phyloP scores from a whole-genome alignment of 1,140 invertebrate genomes.

The Bactericera cockerelli region DNA sequence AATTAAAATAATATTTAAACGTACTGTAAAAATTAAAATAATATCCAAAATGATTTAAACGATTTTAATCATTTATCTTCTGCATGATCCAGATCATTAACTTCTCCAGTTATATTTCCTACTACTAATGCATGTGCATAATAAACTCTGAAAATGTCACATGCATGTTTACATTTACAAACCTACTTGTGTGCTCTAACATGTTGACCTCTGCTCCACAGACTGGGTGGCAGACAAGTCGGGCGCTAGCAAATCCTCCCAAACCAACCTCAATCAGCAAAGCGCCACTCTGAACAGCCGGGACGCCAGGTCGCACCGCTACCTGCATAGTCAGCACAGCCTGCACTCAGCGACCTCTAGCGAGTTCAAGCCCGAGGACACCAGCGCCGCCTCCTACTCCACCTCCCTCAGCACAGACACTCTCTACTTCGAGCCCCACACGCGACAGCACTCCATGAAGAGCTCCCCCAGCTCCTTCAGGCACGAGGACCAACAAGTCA shows the following conservation, averaged over 20 bases:
- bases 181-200: too few relatives aligned
- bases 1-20: too few relatives aligned
- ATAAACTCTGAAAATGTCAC: too few relatives aligned
- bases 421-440: constrained; percentile 45
- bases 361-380: constrained; percentile 41
- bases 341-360: constrained; percentile 63
- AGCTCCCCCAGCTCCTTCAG: constrained; percentile 18
- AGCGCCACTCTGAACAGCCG: neutral
- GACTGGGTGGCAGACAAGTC: neutral
- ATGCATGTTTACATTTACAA: too few relatives aligned
- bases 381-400: constrained; percentile 58
- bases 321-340: constrained; percentile 50
- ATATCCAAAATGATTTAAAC: too few relatives aligned
- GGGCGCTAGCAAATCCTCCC: neutral
- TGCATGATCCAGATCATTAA: too few relatives aligned
- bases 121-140: too few relatives aligned
- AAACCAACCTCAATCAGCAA: neutral
- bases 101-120: too few relatives aligned
- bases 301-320: neutral
- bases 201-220: too few relatives aligned
- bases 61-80: too few relatives aligned
- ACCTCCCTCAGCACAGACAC: constrained; percentile 70
- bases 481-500: constrained; percentile 38
- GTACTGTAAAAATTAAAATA: too few relatives aligned
- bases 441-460: constrained; percentile 24